Percentiles rank a stretch among this genome's conserved stretches.
Conservation (phyloP, 2,888 invertebrate genomes). For the Epinotia bilunana region DNA sequence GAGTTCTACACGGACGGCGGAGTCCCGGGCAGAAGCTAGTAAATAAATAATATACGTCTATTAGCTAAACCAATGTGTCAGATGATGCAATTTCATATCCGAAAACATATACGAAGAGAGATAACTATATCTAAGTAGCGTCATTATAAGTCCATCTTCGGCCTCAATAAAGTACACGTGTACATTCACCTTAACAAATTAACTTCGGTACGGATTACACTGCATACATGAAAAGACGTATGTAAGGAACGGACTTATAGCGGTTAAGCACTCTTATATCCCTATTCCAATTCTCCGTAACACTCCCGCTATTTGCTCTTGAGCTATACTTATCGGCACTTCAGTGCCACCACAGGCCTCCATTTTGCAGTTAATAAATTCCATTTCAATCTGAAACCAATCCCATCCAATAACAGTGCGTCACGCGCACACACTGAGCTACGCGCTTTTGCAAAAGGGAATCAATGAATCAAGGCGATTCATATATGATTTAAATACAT, state of each 20-base stretch:
- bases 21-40: no score
- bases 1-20: no score
- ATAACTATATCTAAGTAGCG: not conserved
- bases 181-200: not conserved
- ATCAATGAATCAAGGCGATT: not conserved
- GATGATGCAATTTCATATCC: not conserved
- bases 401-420: not conserved
- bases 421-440: not conserved
- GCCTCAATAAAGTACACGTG: not conserved
- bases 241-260: not conserved
- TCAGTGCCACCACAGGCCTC: not conserved
- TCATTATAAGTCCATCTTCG: not conserved
- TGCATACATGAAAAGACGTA: not conserved
- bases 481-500: not conserved
- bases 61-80: not conserved
- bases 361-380: not conserved
- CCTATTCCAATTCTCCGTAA: constrained; percentile 2
- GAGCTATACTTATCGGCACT: not conserved
- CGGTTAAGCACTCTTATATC: not conserved
- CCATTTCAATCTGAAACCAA: not conserved
- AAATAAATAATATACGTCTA: no score
- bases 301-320: not conserved
- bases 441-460: not conserved
- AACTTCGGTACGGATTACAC: not conserved
- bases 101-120: not conserved